Conservation (phyloP, 1,140 invertebrate species). For the Arion vulgaris region DNA sequence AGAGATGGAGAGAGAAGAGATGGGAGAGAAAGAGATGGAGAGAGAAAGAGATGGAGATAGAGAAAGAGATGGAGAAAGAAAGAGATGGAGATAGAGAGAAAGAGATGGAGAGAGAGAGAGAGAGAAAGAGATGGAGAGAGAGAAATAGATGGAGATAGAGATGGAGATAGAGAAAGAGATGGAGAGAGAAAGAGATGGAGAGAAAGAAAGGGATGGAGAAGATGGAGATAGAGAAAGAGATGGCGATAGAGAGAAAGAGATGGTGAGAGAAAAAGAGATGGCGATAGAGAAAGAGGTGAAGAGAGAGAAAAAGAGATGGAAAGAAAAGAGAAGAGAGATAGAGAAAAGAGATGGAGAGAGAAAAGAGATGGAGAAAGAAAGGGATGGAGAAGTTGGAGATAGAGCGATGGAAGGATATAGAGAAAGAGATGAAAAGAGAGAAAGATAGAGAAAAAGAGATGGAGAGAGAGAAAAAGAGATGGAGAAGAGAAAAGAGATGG, state of each 20-base stretch:
- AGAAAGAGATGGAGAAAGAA: too few relatives aligned
- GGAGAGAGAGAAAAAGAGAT: background rate
- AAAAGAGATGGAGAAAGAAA: background rate
- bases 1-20: too few relatives aligned
- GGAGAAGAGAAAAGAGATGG: background rate
- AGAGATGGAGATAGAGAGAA: too few relatives aligned
- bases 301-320: constrained; percentile 22
- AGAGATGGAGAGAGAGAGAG: too few relatives aligned
- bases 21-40: too few relatives aligned
- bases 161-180: background rate
- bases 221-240: background rate
- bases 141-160: background rate
- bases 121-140: background rate
- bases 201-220: too few relatives aligned
- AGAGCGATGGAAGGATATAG: background rate
- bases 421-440: background rate
- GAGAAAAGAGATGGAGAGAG: background rate
- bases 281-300: background rate
- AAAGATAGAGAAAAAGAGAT: background rate
- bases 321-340: background rate
- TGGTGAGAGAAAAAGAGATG: background rate
- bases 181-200: constrained; percentile 2
- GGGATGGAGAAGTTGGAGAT: background rate
- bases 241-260: background rate
- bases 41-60: too few relatives aligned